A percentile compares a stretch with the other conserved stretches of the same genome.
These are phyloP conservation scores for Helleia helle DNA, from an alignment of 2,888 invertebrate genomes.

Conservation along the genomic window DNA sequence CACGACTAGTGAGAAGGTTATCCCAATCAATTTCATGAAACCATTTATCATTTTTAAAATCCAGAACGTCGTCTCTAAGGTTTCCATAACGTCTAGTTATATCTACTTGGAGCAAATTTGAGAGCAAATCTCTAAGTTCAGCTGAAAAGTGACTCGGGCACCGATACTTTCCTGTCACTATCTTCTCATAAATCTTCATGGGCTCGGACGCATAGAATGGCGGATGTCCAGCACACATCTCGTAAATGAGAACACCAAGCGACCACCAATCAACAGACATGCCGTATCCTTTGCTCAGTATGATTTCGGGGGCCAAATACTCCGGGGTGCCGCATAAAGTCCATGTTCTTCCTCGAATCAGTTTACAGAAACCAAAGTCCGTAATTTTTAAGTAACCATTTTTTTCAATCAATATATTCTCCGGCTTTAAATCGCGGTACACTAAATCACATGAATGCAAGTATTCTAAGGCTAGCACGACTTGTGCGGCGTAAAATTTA, in stretches of 20 bases:
- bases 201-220: conserved; percentile 96
- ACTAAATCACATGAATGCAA: conserved; percentile 89
- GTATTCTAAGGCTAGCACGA: conserved; percentile 91
- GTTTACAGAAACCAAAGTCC: conserved; percentile 96
- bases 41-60: conserved; percentile 95
- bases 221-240: conserved; percentile 93
- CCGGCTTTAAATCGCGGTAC: conserved; percentile 94
- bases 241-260: conserved; percentile 88
- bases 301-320: conserved; percentile 95
- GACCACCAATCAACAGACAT: conserved; percentile 98
- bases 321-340: conserved; percentile 97
- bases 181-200: conserved; percentile 96
- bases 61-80: conserved; percentile 88
- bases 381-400: conserved; percentile 88
- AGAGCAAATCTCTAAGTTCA: conserved; percentile 86
- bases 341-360: conserved; percentile 84
- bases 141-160: conserved; percentile 87
- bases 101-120: conserved; percentile 81
- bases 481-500: conserved; percentile 93
- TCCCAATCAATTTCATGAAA: conserved; percentile 93
- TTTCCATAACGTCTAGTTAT: conserved; percentile 83
- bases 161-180: conserved; percentile 90
- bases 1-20: conserved; percentile 82
- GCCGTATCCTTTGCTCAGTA: conserved; percentile 93
- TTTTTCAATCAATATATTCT: conserved; percentile 88